These are phyloP conservation scores for Notarius lentiginosus DNA, from an alignment of 2,113 vertebrate genomes.

Conservation along the genomic window DNA sequence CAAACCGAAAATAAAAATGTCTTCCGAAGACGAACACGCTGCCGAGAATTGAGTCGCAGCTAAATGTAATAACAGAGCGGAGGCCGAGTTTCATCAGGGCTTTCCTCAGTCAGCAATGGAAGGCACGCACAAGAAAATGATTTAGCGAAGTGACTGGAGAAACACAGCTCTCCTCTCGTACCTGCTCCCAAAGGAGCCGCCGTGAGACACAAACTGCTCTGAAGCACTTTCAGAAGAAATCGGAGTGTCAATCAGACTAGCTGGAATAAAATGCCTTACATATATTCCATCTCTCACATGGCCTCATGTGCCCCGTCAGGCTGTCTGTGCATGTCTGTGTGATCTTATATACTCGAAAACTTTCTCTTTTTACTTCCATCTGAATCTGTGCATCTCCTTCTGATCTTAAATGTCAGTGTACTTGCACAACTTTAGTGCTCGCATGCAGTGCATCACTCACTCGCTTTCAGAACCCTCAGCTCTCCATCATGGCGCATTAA, in stretches of 20 bases:
- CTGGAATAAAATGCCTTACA: slow-evolving; percentile 44
- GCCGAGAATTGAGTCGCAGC: neutral
- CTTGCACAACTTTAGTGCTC: neutral
- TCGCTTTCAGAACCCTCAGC: neutral
- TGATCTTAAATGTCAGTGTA: neutral
- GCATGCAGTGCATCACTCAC: neutral
- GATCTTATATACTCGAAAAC: slow-evolving; percentile 9
- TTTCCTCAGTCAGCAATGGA: slow-evolving; percentile 30
- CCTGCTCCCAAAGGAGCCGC: slow-evolving; percentile 25
- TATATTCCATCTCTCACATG: slow-evolving; percentile 25
- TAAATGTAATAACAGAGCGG: slow-evolving; percentile 30
- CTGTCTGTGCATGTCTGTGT: slow-evolving; percentile 21
- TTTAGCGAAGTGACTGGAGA: slow-evolving; percentile 31
- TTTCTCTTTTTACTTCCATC: neutral
- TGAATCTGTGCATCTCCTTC: slow-evolving; percentile 8
- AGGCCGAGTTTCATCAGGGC: slow-evolving; percentile 32
- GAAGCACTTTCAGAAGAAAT: slow-evolving; percentile 39
- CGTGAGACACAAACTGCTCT: slow-evolving; percentile 20
- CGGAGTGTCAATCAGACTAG: slow-evolving; percentile 43
- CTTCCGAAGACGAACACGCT: slow-evolving; percentile 15
- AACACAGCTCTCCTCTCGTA: slow-evolving; percentile 34
- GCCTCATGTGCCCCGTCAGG: slow-evolving; percentile 27
- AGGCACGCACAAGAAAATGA: slow-evolving; percentile 27
- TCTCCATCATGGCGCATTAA: slow-evolving; percentile 6
- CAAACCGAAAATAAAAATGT: slow-evolving; percentile 32